A percentile compares a stretch with the other conserved stretches of the same genome.
These are phyloP conservation scores for Nesogale talazaci DNA, from an alignment of 2,113 vertebrate genomes.

Conservation along the genomic window DNA sequence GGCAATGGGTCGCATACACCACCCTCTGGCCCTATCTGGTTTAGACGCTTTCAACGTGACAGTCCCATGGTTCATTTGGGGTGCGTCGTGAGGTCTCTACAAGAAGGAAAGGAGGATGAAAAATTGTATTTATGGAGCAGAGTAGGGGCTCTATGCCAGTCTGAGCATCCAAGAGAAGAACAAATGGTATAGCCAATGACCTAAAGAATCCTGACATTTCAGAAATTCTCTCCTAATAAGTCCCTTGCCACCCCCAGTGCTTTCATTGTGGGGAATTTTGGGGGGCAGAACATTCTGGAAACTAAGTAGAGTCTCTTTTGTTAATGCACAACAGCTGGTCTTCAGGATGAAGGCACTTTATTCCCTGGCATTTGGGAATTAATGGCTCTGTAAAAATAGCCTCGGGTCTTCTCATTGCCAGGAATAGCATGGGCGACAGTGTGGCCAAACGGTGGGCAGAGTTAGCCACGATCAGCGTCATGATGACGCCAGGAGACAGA, in stretches of 20 bases:
- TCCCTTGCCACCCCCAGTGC: background rate
- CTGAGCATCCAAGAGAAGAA: background rate
- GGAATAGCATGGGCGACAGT: background rate
- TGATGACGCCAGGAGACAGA: background rate
- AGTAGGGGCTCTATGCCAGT: background rate
- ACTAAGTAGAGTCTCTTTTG: background rate
- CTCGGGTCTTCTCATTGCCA: background rate
- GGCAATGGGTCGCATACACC: background rate
- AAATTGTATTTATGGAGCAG: background rate
- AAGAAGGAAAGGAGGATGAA: background rate
- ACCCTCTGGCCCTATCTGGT: background rate
- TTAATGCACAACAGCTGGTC: background rate
- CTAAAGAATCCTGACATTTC: background rate
- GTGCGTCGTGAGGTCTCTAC: background rate
- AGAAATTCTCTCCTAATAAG: background rate
- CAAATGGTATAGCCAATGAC: background rate
- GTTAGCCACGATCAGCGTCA: background rate
- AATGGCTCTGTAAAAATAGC: conserved; percentile 8
- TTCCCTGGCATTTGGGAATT: conserved; percentile 18
- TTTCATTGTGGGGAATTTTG: background rate
- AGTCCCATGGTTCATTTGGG: background rate
- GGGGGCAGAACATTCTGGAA: background rate
- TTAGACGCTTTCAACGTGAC: background rate
- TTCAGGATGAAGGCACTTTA: background rate
- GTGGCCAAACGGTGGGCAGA: background rate